These are phyloP conservation scores for Diadegma fenestrale DNA, from an alignment of 2,888 invertebrate genomes.

Conservation along the genomic window DNA sequence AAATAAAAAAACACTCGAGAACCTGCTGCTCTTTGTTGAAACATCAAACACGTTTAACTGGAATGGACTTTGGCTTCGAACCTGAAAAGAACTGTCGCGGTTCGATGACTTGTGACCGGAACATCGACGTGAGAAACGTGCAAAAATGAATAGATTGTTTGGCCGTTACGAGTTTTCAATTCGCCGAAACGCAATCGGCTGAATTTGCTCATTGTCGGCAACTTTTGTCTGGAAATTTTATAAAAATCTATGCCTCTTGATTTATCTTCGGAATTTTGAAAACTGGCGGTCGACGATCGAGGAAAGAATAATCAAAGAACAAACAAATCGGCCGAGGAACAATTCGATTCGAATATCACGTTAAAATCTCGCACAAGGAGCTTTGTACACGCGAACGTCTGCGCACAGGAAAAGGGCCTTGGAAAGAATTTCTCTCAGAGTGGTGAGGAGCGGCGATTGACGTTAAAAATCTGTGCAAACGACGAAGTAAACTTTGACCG, in stretches of 20 bases:
- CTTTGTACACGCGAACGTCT: not conserved
- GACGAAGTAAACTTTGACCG: slow-evolving; percentile 48
- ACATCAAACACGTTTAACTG: slow-evolving; percentile 8
- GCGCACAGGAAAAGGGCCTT: not conserved
- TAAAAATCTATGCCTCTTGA: not conserved
- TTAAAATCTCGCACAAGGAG: slow-evolving; percentile 12
- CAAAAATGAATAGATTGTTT: not conserved
- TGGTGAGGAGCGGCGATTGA: not conserved
- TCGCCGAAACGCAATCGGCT: not conserved
- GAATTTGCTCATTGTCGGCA: not conserved
- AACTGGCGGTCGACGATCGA: not conserved
- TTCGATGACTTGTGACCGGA: slow-evolving; percentile 48
- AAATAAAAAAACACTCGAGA: slow-evolving; percentile 1
- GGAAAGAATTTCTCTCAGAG: not conserved
- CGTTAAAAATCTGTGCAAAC: slow-evolving; percentile 12
- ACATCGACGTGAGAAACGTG: not conserved
- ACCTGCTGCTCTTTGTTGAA: not conserved
- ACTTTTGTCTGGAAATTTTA: not conserved
- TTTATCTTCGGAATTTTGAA: not conserved
- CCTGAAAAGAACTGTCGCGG: slow-evolving; percentile 3
- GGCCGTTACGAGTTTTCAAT: not conserved
- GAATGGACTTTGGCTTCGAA: slow-evolving; percentile 42
- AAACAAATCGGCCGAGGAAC: slow-evolving; percentile 10
- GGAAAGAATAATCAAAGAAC: slow-evolving; percentile 2
- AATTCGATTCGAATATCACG: not conserved